Base-by-base conservation (phyloP, 2,113 vertebrate species). In the Siniperca knerii region DNA sequence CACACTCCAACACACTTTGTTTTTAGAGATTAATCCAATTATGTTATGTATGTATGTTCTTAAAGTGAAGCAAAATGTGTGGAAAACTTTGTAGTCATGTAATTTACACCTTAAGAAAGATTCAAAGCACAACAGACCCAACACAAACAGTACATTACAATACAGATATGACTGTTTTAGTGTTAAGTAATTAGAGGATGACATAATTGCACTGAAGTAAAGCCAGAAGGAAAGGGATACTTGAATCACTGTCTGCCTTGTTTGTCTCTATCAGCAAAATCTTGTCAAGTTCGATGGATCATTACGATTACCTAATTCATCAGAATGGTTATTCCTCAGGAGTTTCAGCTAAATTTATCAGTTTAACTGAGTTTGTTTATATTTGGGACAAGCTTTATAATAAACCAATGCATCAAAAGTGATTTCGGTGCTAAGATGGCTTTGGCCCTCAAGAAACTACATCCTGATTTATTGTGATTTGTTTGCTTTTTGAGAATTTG, bases 211-310 rank as follows among this genome's bases (percentile, higher is more conserved):
- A 54, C 44, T 21, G n/a, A 67, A 58, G 52, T 29, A 18, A 76
- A 83, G 33, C 75, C 20, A 4, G 0, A 9, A 35, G 74, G 25
- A 29, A 57, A 40, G 12, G 2, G 60, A 76, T 11, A 8, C 72
- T 71, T 18, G 58, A 76, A 67, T 70, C 79, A 21, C n/a, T 23
- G 35, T 68, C 40, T 40, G 35, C 66, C 25, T 58, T 66, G 72
- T 87, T 68, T 77, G 42, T 69, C 29, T 85, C 61, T 52, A 75
- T 90, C 76, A 5, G 72, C 37, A 54, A 46, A 35, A 67, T 20
- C 42, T 84, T 79, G 84, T 87, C 82, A 81, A 73, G 35, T 50
- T 25, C 86, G 70, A 81, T 78, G 77, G 74, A 82, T 82, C 25
- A 9, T 75, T 82, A 29, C 20, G 23, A 74, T 75, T 57, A 74